Percentiles rank a stretch among this genome's conserved stretches.
Evolutionary conservation across 2,888 invertebrate species (phyloP).

Genomic region (Metallyticus violacea): DNA sequence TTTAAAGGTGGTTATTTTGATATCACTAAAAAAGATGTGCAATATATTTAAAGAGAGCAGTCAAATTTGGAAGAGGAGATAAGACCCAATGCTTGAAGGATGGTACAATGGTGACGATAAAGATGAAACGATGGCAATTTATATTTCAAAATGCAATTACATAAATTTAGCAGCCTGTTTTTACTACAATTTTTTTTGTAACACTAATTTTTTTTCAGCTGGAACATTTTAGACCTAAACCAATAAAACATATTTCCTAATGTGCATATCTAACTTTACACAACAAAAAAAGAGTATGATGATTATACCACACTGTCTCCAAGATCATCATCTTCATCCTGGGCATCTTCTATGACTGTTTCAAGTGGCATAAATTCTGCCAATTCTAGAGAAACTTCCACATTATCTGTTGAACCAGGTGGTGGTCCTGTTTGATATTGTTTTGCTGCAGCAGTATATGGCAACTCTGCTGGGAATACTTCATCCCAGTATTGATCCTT

Average conservation of each 20-base stretch:
- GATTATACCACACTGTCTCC: conserved; percentile 10
- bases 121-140: no score
- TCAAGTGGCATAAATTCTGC: conserved; percentile 35
- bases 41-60: no score
- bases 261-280: no score
- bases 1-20: no score
- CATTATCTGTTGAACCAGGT: conserved; percentile 44
- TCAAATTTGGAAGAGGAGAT: no score
- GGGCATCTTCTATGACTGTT: conserved; percentile 12
- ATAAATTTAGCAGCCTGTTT: not conserved
- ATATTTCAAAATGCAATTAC: no score
- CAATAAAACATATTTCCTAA: no score
- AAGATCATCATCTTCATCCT: conserved; percentile 24
- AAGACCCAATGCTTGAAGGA: no score
- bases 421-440: conserved; percentile 48
- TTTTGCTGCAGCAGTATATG: conserved; percentile 50
- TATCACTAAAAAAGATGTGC: no score
- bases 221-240: not conserved
- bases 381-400: conserved; percentile 35
- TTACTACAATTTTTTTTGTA: not conserved
- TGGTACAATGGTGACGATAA: no score
- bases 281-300: no score
- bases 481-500: conserved; percentile 49
- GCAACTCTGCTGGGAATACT: conserved; percentile 44
- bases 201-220: not conserved